Evolutionary conservation across 2,113 vertebrate species (phyloP).

Genomic region (Labeo rohita): DNA sequence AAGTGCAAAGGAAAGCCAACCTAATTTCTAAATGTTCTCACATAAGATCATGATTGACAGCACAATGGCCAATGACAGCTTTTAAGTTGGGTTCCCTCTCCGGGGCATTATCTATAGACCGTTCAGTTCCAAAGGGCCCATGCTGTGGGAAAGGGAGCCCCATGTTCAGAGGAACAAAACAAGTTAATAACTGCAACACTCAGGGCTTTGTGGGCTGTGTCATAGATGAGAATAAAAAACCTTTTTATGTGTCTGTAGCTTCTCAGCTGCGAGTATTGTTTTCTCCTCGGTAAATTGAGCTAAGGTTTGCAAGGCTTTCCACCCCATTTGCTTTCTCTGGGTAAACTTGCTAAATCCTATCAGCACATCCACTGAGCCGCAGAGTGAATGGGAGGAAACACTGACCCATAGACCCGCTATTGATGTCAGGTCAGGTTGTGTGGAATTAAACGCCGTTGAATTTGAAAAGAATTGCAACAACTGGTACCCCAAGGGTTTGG

Average conservation of each 20-base stretch:
- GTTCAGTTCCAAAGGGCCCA: conserved; percentile 63
- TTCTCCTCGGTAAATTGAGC: conserved; percentile 64
- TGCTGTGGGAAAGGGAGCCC: conserved; percentile 81
- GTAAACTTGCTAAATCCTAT: conserved; percentile 66
- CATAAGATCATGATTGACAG: conserved; percentile 69
- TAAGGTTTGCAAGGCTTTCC: conserved; percentile 69
- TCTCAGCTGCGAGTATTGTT: conserved; percentile 66
- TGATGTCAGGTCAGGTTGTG: conserved; percentile 43
- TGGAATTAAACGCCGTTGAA: conserved; percentile 26
- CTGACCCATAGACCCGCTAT: conserved; percentile 32
- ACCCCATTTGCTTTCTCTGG: conserved; percentile 62
- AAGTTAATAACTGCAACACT: conserved; percentile 75
- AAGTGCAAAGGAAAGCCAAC: conserved; percentile 56
- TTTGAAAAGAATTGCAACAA: conserved; percentile 40
- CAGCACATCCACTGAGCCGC: conserved; percentile 44
- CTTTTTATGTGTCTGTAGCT: conserved; percentile 60
- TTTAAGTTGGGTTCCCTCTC: conserved; percentile 73
- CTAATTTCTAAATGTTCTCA: conserved; percentile 71
- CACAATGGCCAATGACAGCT: conserved; percentile 71
- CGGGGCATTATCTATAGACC: conserved; percentile 66
- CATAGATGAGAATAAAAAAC: conserved; percentile 72
- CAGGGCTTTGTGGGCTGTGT: conserved; percentile 71
- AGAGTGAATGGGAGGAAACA: conserved; percentile 59
- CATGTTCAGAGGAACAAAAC: conserved; percentile 77
- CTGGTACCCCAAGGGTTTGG: conserved; percentile 8